These are phyloP conservation scores for Liasis olivaceus DNA, from an alignment of 2,797 vertebrate genomes.

Conservation along the genomic window DNA sequence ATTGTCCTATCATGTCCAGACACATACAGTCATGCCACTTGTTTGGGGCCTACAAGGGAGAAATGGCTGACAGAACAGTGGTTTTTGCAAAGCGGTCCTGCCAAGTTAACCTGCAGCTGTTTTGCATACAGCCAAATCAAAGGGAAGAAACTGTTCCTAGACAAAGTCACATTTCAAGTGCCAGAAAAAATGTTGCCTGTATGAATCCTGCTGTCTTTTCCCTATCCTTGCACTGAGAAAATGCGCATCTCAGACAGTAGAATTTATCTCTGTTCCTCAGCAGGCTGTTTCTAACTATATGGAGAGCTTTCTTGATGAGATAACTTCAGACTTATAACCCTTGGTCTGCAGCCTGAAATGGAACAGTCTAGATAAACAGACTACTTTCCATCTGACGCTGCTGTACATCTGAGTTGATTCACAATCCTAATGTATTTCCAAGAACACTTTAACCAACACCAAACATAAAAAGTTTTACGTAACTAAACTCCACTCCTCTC, in stretches of 20 bases:
- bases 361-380: neutral
- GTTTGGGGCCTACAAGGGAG: neutral
- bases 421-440: neutral
- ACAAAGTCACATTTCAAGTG: neutral
- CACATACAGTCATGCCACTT: neutral
- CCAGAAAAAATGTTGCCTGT: neutral
- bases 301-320: neutral
- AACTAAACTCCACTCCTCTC: neutral
- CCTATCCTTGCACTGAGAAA: neutral
- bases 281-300: neutral
- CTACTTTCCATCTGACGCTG: neutral
- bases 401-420: neutral
- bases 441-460: neutral
- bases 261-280: neutral
- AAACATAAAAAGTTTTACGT: neutral
- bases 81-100: neutral
- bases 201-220: neutral
- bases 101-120: neutral
- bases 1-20: neutral
- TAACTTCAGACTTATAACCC: neutral
- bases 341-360: neutral
- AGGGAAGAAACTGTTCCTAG: neutral
- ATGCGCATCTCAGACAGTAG: neutral
- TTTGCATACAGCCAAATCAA: neutral
- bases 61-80: neutral